These are phyloP conservation scores for Reticulitermes speratus DNA, from an alignment of 1,140 invertebrate genomes.

Conservation along the genomic window DNA sequence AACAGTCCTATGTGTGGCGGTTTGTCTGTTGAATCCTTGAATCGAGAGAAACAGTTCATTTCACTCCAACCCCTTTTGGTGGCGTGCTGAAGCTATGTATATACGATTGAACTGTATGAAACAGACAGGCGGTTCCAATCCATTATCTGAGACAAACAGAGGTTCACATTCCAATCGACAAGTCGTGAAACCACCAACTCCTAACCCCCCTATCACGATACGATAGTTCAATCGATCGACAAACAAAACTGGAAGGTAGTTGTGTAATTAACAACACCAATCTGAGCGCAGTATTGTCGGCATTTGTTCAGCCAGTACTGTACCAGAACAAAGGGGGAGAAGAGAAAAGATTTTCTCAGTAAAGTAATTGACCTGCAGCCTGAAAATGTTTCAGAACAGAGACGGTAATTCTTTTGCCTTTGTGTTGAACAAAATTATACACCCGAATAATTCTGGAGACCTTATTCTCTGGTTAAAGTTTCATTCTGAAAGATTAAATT, in stretches of 20 bases:
- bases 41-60: no score
- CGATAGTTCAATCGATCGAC: conserved; percentile 5
- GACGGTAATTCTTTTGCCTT: neutral
- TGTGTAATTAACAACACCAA: conserved; percentile 8
- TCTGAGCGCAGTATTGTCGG: neutral
- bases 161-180: conserved; percentile 28
- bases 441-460: neutral
- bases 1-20: no score
- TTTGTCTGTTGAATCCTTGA: no score
- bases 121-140: neutral
- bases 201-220: conserved; percentile 23
- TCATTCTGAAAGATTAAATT: neutral
- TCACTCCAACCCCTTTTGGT: no score
- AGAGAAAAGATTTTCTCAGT: neutral
- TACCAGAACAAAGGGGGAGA: neutral
- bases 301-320: neutral
- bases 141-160: conserved; percentile 18
- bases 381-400: neutral
- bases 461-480: neutral
- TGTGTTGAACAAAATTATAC: neutral
- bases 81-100: neutral
- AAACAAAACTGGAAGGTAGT: conserved; percentile 19
- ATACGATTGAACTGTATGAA: neutral
- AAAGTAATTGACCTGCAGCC: neutral
- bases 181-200: conserved; percentile 22